Evolutionary conservation across 2,797 vertebrate species (phyloP).

Genomic region (Lepilemur ruficaudatus): DNA sequence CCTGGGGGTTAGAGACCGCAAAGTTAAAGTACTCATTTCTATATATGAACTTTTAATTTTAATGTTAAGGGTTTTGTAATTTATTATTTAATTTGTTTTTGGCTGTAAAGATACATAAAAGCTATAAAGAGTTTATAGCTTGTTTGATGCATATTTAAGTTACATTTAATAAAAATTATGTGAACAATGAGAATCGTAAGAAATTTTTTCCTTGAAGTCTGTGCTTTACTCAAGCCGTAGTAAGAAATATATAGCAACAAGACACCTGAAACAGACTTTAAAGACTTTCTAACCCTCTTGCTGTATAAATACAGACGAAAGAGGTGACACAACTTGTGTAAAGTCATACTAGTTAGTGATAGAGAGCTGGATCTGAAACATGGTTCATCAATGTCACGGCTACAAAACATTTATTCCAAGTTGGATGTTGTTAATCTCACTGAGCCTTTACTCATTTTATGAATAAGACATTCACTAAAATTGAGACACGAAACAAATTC

Average conservation of each 20-base stretch:
- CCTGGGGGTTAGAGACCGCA: too few relatives aligned
- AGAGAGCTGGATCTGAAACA: not conserved
- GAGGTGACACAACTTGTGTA: not conserved
- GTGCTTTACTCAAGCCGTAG: not conserved
- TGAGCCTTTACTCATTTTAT: not conserved
- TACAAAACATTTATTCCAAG: not conserved
- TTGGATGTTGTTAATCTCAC: not conserved
- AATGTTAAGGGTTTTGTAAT: not conserved
- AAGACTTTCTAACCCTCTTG: not conserved
- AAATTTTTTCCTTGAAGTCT: not conserved
- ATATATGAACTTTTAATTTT: not conserved
- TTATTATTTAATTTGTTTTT: constrained; percentile 12
- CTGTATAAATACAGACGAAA: constrained; percentile 27
- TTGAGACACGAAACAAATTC: not conserved
- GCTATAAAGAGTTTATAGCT: not conserved
- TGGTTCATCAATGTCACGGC: not conserved
- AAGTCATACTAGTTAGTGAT: not conserved
- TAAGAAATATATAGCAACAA: not conserved
- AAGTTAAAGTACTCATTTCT: not conserved
- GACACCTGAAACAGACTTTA: not conserved
- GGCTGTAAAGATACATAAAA: not conserved
- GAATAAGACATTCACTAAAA: not conserved
- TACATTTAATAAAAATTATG: constrained; percentile 27
- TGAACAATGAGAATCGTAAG: not conserved
- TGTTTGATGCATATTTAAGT: not conserved